Percentiles rank a stretch among this genome's conserved stretches.
These are phyloP conservation scores for Aspidiotus rigidus DNA, from an alignment of 2,888 invertebrate genomes.

Conservation along the genomic window DNA sequence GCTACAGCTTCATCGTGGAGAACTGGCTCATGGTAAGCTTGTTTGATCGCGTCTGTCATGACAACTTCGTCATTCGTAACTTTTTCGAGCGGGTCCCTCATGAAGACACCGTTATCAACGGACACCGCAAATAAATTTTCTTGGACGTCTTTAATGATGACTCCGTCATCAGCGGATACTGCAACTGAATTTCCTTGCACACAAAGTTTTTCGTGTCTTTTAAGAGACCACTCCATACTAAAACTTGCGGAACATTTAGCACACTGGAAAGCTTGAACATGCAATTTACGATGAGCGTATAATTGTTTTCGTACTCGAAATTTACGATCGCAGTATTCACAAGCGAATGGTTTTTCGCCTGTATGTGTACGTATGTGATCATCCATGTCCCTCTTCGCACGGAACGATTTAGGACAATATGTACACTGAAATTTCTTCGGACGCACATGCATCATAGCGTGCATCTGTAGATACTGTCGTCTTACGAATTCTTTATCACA, in stretches of 20 bases:
- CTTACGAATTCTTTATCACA: not conserved
- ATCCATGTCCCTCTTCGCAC: not conserved
- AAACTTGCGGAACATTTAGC: not conserved
- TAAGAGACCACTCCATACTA: not conserved
- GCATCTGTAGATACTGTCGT: not conserved
- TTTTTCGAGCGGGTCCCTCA: too few species aligned
- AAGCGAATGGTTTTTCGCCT: slow-evolving; percentile 1
- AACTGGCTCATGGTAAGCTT: too few species aligned
- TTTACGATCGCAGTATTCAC: not conserved
- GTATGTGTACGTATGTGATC: slow-evolving; percentile 3
- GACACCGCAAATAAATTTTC: too few species aligned
- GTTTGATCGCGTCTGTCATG: too few species aligned
- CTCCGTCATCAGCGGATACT: too few species aligned
- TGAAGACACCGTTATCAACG: too few species aligned
- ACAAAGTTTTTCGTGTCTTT: not conserved
- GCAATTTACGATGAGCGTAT: not conserved
- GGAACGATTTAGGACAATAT: not conserved
- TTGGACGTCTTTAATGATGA: too few species aligned
- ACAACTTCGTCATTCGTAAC: too few species aligned
- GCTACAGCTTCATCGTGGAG: too few species aligned
- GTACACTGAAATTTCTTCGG: not conserved
- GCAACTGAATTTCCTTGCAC: not conserved
- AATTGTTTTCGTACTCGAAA: slow-evolving; percentile 1
- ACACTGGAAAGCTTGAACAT: not conserved
- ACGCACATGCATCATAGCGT: not conserved